phyloP scores from a whole-genome alignment of 2,113 vertebrate species.

The Diadophis punctatus region DNA sequence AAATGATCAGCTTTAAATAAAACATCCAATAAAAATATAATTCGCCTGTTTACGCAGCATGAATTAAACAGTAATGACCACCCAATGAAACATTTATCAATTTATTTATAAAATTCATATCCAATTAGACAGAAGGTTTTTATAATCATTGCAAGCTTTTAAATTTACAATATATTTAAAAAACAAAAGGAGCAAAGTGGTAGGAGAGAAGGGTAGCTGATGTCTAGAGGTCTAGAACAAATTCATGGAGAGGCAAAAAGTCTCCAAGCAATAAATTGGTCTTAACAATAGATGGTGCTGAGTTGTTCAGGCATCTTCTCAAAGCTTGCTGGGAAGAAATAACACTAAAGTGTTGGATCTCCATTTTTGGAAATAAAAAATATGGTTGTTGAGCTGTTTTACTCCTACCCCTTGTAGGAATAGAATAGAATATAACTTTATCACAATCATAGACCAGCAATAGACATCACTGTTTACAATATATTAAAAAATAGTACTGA shows the following conservation, averaged over 20 bases:
- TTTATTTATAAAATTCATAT: neutral
- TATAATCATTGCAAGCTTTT: neutral
- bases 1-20: neutral
- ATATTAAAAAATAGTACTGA: too few species aligned
- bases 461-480: too few species aligned
- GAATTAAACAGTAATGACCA: neutral
- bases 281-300: neutral
- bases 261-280: neutral
- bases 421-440: too few species aligned
- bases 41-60: neutral
- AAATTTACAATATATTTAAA: neutral
- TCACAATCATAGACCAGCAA: too few species aligned
- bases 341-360: neutral
- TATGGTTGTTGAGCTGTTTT: neutral
- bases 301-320: neutral
- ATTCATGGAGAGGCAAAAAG: neutral
- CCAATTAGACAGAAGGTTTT: neutral
- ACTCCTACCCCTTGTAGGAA: too few species aligned
- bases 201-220: neutral
- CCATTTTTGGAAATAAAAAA: neutral
- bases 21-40: neutral
- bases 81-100: neutral
- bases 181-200: neutral
- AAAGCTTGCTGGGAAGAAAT: neutral
- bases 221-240: neutral